Conservation (phyloP, 2,113 vertebrate genomes). For the Heteronetta atricapilla region DNA sequence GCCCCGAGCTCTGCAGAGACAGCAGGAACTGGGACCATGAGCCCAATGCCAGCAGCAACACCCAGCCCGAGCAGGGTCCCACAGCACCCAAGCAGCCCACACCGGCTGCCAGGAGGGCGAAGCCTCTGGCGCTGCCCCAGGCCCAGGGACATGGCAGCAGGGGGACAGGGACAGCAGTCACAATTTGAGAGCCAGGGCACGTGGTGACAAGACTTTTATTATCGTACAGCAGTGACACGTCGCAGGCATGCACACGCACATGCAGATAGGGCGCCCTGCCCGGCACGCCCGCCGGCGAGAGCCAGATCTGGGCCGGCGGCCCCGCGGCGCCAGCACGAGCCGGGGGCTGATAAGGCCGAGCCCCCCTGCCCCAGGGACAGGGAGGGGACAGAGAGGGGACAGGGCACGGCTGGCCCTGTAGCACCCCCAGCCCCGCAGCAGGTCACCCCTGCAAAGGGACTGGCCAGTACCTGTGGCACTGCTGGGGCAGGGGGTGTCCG, state of each 20-base stretch:
- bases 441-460: neutral
- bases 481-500: too few relatives aligned
- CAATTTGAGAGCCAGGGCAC: neutral
- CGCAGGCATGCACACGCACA: neutral
- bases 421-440: rapidly evolving
- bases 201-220: constrained; percentile 58
- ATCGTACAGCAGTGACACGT: neutral
- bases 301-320: neutral
- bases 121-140: neutral
- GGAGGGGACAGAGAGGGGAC: neutral
- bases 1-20: neutral
- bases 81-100: neutral
- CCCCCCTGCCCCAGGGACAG: neutral
- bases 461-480: rapidly evolving
- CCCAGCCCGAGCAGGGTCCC: rapidly evolving
- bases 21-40: rapidly evolving
- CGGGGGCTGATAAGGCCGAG: neutral
- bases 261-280: constrained; percentile 23
- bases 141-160: rapidly evolving
- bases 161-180: neutral
- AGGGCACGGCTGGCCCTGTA: rapidly evolving
- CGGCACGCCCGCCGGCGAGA: neutral
- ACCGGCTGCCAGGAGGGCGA: neutral
- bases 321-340: neutral
- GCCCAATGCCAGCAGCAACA: neutral